A percentile compares a stretch with the other conserved stretches of the same genome.
These are phyloP conservation scores for Gorilla gorilla DNA, from an alignment of 2,113 vertebrate genomes.

Conservation along the genomic window DNA sequence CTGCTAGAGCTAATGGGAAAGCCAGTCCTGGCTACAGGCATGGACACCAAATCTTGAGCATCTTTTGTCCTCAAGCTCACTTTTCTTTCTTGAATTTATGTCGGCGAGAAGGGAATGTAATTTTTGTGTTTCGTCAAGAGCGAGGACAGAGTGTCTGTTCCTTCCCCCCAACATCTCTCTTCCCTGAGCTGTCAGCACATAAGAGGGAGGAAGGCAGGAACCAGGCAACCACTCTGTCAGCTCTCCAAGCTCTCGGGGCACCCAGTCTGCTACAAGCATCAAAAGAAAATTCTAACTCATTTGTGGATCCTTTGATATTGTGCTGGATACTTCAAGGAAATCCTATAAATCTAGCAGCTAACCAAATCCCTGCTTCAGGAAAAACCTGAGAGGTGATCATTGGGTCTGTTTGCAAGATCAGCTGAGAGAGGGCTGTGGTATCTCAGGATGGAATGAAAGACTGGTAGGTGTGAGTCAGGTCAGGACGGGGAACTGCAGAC, in stretches of 20 bases:
- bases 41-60: background rate
- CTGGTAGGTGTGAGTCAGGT: background rate
- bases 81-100: background rate
- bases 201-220: background rate
- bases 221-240: background rate
- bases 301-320: background rate
- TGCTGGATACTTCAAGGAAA: background rate
- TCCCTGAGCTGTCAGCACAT: background rate
- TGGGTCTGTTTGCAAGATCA: background rate
- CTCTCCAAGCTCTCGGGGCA: background rate
- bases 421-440: background rate
- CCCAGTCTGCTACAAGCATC: background rate
- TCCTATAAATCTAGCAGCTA: background rate
- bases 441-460: background rate
- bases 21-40: background rate
- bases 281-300: background rate
- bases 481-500: background rate
- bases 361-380: constrained; percentile 38
- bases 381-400: background rate
- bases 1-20: background rate
- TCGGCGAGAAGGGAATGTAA: background rate
- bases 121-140: background rate
- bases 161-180: background rate
- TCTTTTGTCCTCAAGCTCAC: background rate
- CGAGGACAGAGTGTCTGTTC: background rate